Conservation (phyloP, 2,888 invertebrate species). For the Sceliomorpha sp. region DNA sequence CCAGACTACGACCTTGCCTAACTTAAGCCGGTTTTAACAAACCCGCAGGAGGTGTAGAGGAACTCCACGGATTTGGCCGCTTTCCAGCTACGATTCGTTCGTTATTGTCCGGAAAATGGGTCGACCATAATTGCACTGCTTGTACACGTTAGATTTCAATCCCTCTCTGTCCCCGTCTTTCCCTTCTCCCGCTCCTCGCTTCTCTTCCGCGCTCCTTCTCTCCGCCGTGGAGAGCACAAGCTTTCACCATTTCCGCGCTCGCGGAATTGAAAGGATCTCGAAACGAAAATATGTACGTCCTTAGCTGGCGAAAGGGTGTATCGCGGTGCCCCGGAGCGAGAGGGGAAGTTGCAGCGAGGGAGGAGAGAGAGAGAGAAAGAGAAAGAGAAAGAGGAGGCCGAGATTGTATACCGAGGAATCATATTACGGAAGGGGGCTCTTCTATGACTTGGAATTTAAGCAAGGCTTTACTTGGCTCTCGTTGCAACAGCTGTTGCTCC, state of each 20-base stretch:
- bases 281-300: conserved; percentile 43
- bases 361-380: too few species aligned
- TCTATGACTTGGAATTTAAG: conserved; percentile 23
- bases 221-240: conserved; percentile 24
- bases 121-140: conserved; percentile 74
- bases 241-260: conserved; percentile 37
- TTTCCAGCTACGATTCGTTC: conserved; percentile 72
- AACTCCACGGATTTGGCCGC: conserved; percentile 71
- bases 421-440: conserved; percentile 27
- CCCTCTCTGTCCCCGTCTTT: conserved; percentile 15
- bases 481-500: conserved; percentile 31
- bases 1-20: conserved; percentile 69
- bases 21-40: conserved; percentile 76
- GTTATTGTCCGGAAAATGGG: conserved; percentile 78
- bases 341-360: too few species aligned
- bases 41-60: conserved; percentile 55
- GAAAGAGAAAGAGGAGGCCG: conserved; percentile 20
- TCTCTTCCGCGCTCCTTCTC: not conserved
- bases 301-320: conserved; percentile 29
- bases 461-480: conserved; percentile 13
- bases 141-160: conserved; percentile 57
- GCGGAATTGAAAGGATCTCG: conserved; percentile 40
- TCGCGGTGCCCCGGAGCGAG: too few species aligned
- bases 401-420: conserved; percentile 30
- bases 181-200: conserved; percentile 18